Evolutionary conservation across 2,888 invertebrate genomes (phyloP).

Genomic region (Listrodromus nycthemerus): DNA sequence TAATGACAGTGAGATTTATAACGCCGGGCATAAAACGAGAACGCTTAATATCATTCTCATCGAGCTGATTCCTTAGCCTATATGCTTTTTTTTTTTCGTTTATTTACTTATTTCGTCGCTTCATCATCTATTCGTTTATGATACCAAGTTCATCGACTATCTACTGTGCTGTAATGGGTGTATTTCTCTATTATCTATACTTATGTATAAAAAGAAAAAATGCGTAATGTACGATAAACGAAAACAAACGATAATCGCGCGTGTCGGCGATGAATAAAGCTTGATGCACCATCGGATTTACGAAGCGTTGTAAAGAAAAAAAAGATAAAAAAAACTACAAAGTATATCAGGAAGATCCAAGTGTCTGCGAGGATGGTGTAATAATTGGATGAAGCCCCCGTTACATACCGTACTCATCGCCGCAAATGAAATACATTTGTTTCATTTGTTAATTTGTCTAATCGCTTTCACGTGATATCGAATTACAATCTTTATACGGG

Average conservation of each 20-base stretch:
- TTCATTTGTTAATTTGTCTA: conserved; percentile 63
- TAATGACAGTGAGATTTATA: conserved; percentile 84
- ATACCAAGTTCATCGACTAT: conserved; percentile 48
- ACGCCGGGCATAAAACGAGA: conserved; percentile 83
- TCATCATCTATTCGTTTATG: conserved; percentile 49
- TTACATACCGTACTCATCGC: conserved; percentile 43
- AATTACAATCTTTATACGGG: conserved; percentile 71
- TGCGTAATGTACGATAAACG: neutral
- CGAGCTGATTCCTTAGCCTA: conserved; percentile 41
- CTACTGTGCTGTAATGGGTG: conserved; percentile 52
- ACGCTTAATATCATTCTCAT: conserved; percentile 81
- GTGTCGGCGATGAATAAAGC: conserved; percentile 1
- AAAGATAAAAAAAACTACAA: neutral
- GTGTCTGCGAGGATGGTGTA: neutral
- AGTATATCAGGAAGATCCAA: neutral
- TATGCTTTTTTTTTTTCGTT: conserved; percentile 40
- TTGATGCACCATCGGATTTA: neutral
- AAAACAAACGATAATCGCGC: neutral
- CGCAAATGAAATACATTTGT: conserved; percentile 58
- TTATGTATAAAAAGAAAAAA: conserved; percentile 29
- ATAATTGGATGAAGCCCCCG: conserved; percentile 46
- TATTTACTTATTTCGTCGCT: conserved; percentile 33
- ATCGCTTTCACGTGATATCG: conserved; percentile 68
- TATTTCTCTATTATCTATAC: conserved; percentile 28
- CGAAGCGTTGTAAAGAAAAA: neutral